phyloP scores from a whole-genome alignment of 2,888 invertebrate species.

The Gibbula magus region DNA sequence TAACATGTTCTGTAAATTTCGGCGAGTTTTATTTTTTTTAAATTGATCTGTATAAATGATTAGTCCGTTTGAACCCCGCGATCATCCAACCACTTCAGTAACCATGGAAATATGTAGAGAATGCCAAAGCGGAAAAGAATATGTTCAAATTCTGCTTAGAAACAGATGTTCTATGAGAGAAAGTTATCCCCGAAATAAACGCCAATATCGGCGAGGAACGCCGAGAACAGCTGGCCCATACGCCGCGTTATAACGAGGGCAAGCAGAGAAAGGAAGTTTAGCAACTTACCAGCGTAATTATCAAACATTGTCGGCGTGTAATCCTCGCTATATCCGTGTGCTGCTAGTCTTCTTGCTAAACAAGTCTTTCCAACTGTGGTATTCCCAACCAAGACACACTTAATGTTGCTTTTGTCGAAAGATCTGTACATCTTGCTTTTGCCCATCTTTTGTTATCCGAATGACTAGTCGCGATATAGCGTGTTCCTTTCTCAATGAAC shows the following conservation, averaged over 20 bases:
- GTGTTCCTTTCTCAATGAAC: not conserved
- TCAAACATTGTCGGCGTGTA: constrained; percentile 65
- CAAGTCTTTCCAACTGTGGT: constrained; percentile 62
- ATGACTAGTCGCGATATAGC: not conserved
- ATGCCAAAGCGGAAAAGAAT: not conserved
- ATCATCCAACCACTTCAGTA: not conserved
- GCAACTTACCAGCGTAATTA: constrained; percentile 62
- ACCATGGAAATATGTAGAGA: not conserved
- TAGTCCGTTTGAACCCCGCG: too few species aligned
- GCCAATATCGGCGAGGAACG: not conserved
- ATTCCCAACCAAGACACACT: constrained; percentile 67
- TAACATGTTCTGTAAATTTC: too few species aligned
- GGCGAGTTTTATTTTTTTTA: too few species aligned
- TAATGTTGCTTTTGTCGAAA: constrained; percentile 49
- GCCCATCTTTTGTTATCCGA: constrained; percentile 9
- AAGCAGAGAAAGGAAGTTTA: not conserved
- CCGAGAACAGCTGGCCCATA: not conserved
- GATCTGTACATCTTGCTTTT: constrained; percentile 31
- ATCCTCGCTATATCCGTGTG: constrained; percentile 55
- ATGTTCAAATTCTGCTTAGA: constrained; percentile 4
- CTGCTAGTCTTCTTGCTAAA: constrained; percentile 56
- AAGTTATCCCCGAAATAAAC: constrained; percentile 13
- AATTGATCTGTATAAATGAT: too few species aligned
- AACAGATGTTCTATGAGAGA: not conserved
- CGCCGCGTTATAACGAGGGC: constrained; percentile 9